These are phyloP conservation scores for Thalassarche chlororhynchos DNA, from an alignment of 2,113 vertebrate species.

Conservation along the genomic window DNA sequence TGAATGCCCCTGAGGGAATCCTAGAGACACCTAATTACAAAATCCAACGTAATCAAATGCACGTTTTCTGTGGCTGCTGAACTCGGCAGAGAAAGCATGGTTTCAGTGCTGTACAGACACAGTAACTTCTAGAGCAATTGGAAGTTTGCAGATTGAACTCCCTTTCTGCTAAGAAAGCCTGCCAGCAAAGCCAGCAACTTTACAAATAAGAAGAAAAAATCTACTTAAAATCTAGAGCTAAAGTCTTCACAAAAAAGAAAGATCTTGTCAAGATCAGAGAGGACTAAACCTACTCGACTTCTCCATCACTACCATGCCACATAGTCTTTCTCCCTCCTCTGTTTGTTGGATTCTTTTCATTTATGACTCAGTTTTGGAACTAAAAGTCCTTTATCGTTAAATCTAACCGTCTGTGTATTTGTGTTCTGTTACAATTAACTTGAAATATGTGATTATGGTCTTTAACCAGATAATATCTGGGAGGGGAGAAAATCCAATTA, in stretches of 20 bases:
- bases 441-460: neutral
- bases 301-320: neutral
- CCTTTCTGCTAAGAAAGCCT: neutral
- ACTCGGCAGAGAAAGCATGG: neutral
- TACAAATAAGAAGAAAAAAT: neutral
- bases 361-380: conserved; percentile 41
- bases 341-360: neutral
- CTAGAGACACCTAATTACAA: neutral
- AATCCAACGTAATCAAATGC: neutral
- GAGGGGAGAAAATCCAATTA: conserved; percentile 33
- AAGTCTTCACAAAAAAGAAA: neutral
- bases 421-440: conserved; percentile 6
- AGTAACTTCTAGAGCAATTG: neutral
- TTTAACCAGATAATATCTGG: conserved; percentile 6
- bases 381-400: neutral
- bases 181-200: neutral
- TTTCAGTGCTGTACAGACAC: neutral
- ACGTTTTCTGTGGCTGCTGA: neutral
- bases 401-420: conserved; percentile 14
- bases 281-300: neutral
- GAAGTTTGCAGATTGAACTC: neutral
- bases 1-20: neutral
- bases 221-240: neutral
- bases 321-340: neutral
- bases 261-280: neutral